Evolutionary conservation across 2,888 invertebrate genomes (phyloP).

Genomic region (Andrena fulva): DNA sequence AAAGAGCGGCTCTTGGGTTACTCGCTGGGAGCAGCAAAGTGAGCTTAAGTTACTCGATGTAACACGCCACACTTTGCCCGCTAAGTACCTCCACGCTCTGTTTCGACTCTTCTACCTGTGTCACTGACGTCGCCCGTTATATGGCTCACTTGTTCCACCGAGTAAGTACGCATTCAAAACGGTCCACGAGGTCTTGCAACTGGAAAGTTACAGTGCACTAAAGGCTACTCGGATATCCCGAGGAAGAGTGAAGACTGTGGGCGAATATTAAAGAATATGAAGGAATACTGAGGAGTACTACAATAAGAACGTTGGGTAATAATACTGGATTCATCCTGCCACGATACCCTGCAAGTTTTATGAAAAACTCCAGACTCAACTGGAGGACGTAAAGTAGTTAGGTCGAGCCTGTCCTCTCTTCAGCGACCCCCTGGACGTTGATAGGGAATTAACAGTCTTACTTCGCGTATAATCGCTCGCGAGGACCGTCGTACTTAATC

Average conservation of each 20-base stretch:
- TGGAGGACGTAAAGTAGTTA: conserved; percentile 7
- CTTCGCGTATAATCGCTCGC: no score
- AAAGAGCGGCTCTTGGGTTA: conserved; percentile 81
- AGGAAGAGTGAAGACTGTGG: neutral
- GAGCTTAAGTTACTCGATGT: conserved; percentile 76
- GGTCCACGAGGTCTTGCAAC: conserved; percentile 10
- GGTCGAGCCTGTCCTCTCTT: neutral
- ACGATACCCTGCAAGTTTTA: no score
- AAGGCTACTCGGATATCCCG: neutral
- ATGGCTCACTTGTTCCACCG: conserved; percentile 51
- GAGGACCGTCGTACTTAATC: no score
- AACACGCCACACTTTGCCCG: conserved; percentile 82
- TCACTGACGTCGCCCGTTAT: conserved; percentile 69
- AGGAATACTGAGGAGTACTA: neutral
- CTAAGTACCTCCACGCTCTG: conserved; percentile 80
- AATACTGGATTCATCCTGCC: neutral
- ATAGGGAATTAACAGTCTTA: conserved; percentile 17
- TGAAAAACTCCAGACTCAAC: no score
- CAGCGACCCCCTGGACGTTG: neutral
- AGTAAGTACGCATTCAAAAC: neutral
- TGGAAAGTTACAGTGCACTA: neutral
- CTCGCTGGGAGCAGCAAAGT: conserved; percentile 75
- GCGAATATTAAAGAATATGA: neutral
- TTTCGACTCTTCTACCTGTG: conserved; percentile 69
- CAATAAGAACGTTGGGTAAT: neutral